Base-by-base conservation (phyloP, 2,113 vertebrate genomes). In the Halichoerus grypus region DNA sequence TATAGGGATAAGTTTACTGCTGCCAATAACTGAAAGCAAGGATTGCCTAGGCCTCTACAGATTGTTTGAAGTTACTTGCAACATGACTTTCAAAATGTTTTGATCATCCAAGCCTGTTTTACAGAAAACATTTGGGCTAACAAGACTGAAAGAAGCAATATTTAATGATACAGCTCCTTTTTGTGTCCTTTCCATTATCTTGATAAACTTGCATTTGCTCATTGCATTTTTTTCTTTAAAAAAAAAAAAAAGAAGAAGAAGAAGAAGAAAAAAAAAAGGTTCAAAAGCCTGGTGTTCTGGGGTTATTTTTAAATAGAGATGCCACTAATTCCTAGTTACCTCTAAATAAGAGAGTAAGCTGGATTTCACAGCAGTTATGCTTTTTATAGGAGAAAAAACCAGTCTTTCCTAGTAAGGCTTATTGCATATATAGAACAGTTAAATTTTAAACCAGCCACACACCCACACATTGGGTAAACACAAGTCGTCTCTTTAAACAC, bases 71-170 rank as follows among this genome's bases (percentile, higher is more conserved):
- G 96, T 96, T 97, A 77, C 59, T 98, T 97, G 95, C 94, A 98
- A 97, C 97, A 97, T 82, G 96, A 97, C 91, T 98, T 98, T 94
- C 49, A 94, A 97, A 98, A 97, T 94, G 83, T 97, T 98, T 95
- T 97, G 90, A 98, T 98, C 22, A 67, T 80, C 91, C 88, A 86
- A 96, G 97, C 77, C 96, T 96, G 81, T 90, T 97, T 98, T 96
- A 95, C 31, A 91, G 84, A 97, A 97, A 96, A 97, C 76, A 94
- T 98, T 97, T 97, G 93, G 83, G 97, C 98, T 97, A 81, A 88
- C 89, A 97, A 95, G 96, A 98, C 49, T 42, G 97, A 98, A 85
- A 94, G 79, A 95, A 97, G 92, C 80, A 97, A 63, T 98, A 97
- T 97, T 98, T 97, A 97, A 98, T 98, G 95, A 97, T 39, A 92